Evolutionary conservation across 2,113 vertebrate species (phyloP).

Genomic region (Aleadryas rufinucha): DNA sequence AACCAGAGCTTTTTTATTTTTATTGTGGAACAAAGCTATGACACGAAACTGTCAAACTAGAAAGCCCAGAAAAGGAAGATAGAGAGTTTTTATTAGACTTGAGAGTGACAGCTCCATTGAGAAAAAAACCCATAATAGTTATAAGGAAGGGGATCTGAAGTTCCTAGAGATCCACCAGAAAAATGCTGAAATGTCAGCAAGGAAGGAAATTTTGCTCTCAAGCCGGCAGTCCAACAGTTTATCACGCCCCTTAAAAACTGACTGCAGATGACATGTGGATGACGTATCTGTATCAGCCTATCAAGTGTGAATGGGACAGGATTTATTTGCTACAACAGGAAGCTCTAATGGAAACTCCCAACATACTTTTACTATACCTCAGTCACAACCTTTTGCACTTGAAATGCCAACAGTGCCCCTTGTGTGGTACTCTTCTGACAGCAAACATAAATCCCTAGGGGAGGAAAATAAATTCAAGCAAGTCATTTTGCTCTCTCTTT

Average conservation of each 20-base stretch:
- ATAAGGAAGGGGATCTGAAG: neutral
- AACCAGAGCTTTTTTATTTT: constrained; percentile 30
- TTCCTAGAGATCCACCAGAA: neutral
- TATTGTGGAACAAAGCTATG: constrained; percentile 39
- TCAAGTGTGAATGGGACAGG: neutral
- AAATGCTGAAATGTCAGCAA: neutral
- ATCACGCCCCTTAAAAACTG: neutral
- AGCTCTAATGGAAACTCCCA: neutral
- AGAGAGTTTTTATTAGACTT: constrained; percentile 17
- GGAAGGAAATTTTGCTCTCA: neutral
- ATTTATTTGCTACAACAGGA: neutral
- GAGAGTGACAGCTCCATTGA: neutral
- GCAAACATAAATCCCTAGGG: neutral
- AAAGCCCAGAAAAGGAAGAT: constrained; percentile 21
- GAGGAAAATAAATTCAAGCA: neutral
- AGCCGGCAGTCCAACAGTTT: neutral
- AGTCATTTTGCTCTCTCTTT: neutral
- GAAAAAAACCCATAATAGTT: neutral
- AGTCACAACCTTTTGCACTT: neutral
- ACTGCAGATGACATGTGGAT: neutral
- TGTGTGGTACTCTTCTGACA: neutral
- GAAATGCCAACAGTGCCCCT: neutral
- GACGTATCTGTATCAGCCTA: neutral
- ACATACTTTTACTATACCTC: neutral
- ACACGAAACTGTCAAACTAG: neutral